These are phyloP conservation scores for Julus scanicus DNA, from an alignment of 2,888 invertebrate species.

Conservation along the genomic window DNA sequence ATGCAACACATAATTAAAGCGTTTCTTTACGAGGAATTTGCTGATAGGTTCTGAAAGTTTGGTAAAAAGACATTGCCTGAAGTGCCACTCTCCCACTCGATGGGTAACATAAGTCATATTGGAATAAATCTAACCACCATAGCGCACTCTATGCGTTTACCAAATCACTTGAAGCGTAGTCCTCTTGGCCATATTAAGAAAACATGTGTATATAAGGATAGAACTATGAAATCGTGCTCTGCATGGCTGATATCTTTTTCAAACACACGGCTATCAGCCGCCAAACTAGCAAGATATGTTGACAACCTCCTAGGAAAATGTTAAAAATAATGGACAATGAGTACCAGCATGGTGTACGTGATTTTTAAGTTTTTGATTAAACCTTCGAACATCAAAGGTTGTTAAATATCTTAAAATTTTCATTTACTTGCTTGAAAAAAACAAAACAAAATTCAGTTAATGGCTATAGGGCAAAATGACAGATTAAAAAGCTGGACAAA, in stretches of 20 bases:
- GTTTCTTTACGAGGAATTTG: too few species aligned
- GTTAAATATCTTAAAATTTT: too few species aligned
- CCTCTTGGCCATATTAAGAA: not conserved
- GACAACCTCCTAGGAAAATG: slow-evolving; percentile 33
- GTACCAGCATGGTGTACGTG: slow-evolving; percentile 8
- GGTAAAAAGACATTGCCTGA: too few species aligned
- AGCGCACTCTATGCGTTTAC: not conserved
- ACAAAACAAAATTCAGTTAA: too few species aligned
- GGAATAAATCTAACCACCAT: not conserved
- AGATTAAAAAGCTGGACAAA: too few species aligned
- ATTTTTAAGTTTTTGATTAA: not conserved
- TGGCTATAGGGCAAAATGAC: too few species aligned
- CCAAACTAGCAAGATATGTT: slow-evolving; percentile 4
- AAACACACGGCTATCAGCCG: slow-evolving; percentile 28
- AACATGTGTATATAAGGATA: not conserved
- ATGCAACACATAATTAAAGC: too few species aligned
- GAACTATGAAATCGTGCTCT: not conserved
- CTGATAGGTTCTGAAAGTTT: too few species aligned
- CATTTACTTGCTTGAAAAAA: too few species aligned
- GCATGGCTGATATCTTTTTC: slow-evolving; percentile 3
- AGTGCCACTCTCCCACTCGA: too few species aligned
- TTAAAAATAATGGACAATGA: slow-evolving; percentile 26
- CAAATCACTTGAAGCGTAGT: not conserved
- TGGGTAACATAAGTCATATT: not conserved
- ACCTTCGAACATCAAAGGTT: too few species aligned